Evolutionary conservation across 2,797 vertebrate species (phyloP).

Genomic region (Gymnocypris eckloni): DNA sequence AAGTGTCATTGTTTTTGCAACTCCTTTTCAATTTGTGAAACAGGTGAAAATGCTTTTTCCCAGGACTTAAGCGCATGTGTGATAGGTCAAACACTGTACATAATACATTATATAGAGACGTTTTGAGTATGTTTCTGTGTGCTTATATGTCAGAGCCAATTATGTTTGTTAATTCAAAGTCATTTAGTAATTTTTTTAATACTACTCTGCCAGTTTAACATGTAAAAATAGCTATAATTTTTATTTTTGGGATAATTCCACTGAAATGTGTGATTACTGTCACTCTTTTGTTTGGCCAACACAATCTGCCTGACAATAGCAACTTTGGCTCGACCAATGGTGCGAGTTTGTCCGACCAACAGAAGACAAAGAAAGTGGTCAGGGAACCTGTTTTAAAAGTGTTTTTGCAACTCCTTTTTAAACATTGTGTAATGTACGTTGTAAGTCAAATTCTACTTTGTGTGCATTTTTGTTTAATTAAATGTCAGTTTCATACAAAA

Average conservation of each 20-base stretch:
- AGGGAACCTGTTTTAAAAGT: not conserved
- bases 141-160: not conserved
- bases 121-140: not conserved
- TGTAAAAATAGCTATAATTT: not conserved
- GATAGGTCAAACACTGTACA: no score
- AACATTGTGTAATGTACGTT: not conserved
- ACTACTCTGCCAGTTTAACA: not conserved
- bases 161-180: not conserved
- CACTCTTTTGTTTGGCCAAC: not conserved
- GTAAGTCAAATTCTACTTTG: not conserved
- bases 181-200: not conserved
- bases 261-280: not conserved
- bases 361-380: not conserved
- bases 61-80: no score
- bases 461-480: not conserved
- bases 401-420: not conserved
- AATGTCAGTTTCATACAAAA: not conserved
- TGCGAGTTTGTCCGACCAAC: not conserved
- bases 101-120: no score
- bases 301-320: conserved; percentile 1
- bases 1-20: no score
- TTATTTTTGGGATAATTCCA: not conserved
- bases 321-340: conserved; percentile 4
- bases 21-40: no score
- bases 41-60: no score